Conservation (phyloP, 2,113 vertebrate species). For the Chloropsis cyanopogon region DNA sequence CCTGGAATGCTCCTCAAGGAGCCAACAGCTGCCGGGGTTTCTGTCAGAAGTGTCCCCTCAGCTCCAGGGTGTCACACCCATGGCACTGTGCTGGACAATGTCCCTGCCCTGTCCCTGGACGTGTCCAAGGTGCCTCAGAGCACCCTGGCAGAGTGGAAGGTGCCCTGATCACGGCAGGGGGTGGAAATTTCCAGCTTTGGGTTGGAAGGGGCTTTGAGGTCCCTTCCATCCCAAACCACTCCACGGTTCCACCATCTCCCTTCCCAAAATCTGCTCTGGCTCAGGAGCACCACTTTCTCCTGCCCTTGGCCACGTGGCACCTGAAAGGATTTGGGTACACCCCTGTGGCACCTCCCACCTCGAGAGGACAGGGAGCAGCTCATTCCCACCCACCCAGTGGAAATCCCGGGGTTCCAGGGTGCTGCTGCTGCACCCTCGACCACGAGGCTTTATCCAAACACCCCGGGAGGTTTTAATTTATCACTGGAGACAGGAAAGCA, state of each 20-base stretch:
- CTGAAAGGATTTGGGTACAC: not conserved
- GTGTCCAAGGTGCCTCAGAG: too few relatives aligned
- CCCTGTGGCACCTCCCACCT: not conserved
- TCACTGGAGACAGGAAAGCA: too few relatives aligned
- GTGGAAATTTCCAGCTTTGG: not conserved
- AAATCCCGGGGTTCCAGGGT: too few relatives aligned
- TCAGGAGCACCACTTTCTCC: rapidly evolving
- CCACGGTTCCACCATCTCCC: not conserved
- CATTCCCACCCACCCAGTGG: not conserved
- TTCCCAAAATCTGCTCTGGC: not conserved
- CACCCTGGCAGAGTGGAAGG: not conserved
- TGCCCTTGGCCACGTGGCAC: not conserved
- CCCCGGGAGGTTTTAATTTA: too few relatives aligned
- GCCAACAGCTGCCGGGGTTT: too few relatives aligned
- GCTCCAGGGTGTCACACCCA: not conserved
- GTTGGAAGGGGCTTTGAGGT: not conserved
- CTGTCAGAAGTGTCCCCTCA: not conserved
- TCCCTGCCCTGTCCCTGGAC: not conserved
- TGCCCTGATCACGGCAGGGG: not conserved
- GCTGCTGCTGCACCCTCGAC: too few relatives aligned
- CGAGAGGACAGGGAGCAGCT: not conserved
- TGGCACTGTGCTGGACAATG: not conserved
- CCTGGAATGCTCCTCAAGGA: not conserved
- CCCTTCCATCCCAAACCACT: not conserved
- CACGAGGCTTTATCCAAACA: too few relatives aligned